Base-by-base conservation (phyloP, 2,113 vertebrate species). In the Eubucco bourcierii region DNA sequence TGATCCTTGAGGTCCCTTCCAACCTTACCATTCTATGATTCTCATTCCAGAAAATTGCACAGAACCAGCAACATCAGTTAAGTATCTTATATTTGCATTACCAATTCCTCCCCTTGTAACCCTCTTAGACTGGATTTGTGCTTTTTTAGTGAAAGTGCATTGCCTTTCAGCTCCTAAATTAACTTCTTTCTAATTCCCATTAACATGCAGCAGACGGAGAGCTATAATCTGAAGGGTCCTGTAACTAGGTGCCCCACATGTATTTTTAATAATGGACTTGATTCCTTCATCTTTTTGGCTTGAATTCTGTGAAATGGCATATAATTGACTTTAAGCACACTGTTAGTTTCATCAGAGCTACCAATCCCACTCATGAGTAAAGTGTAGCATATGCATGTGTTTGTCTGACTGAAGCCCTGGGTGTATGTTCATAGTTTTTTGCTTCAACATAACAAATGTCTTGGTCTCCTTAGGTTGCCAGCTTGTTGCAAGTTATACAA, bases 81-180 rank as follows among this genome's bases (percentile, higher is more conserved):
- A 96, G 91, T 78, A 72, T 58, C 84, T 94, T 95, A 74, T 75
- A 91, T 93, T 83, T 88, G 65, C 79, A 83, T 95, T 89, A 72
- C 44, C 4, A 13, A 41, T 52, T 80, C 67, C 78, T 84, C 65
- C 78, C 73, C 74, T 71, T 2, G 41, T 94, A 94, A 80, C 81
- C 8, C 0, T 83, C 87, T 93, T 89, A 64, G 87, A n/a, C 71
- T 82, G 81, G 71, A 85, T 96, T 94, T 94, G 79, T 91, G 68
- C 33, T 78, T 95, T 96, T 96, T 93, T 92, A 92, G 93, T 94
- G 93, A 96, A 96, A 96, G 93, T 96, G 68, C 55, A 33, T 91
- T 94, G 91, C 76, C 85, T 94, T 92, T 86, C 76, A 91, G 82
- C 39, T 80, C 76, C 77, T 85, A 90, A 90, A 94, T 95, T 94